Evolutionary conservation across 1,140 invertebrate genomes (phyloP).

Genomic region (Listronotus oregonensis): DNA sequence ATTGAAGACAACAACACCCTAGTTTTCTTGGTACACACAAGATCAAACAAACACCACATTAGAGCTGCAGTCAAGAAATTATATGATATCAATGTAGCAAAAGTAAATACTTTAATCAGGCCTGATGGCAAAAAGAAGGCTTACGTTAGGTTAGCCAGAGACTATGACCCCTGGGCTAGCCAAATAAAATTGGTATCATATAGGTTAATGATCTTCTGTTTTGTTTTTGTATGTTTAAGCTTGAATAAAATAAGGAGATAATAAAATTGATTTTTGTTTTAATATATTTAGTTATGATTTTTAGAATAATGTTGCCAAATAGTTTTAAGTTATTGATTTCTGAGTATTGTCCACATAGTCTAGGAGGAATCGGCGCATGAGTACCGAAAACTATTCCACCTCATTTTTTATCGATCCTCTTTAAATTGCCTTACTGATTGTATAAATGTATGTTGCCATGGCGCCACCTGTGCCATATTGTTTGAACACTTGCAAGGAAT

Average conservation of each 20-base stretch:
- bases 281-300: not conserved
- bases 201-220: constrained; percentile 62
- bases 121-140: constrained; percentile 99
- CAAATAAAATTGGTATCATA: constrained; percentile 98
- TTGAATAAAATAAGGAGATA: constrained; percentile 44
- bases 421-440: too few species aligned
- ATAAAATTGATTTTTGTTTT: not conserved
- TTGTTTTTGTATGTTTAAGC: constrained; percentile 41
- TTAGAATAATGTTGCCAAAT: too few species aligned
- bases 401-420: too few species aligned
- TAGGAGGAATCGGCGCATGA: too few species aligned
- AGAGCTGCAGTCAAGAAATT: constrained; percentile 94
- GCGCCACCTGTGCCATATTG: too few species aligned
- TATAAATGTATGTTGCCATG: too few species aligned
- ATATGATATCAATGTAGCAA: constrained; percentile 97
- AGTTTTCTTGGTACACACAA: constrained; percentile 96
- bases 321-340: too few species aligned
- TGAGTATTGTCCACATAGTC: too few species aligned
- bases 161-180: constrained; percentile 99
- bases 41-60: constrained; percentile 98
- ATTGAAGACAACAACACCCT: constrained; percentile 99
- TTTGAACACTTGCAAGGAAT: too few species aligned
- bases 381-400: too few species aligned
- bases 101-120: constrained; percentile 96
- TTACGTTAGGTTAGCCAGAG: constrained; percentile 93